These are phyloP conservation scores for Liopterus haemorrhoidalis DNA, from an alignment of 2,888 invertebrate genomes.

Conservation along the genomic window DNA sequence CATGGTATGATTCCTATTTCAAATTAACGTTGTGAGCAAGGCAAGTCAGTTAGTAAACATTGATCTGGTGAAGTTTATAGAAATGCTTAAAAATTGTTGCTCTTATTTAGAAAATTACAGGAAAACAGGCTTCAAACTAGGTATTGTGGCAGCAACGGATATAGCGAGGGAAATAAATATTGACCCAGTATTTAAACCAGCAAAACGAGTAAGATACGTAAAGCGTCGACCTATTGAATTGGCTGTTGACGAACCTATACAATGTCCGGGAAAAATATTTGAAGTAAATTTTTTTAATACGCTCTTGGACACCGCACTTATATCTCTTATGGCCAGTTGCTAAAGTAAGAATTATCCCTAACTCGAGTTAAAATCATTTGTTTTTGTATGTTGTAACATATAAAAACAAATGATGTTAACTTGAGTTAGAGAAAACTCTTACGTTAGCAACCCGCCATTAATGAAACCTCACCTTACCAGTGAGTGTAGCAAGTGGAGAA, in stretches of 20 bases:
- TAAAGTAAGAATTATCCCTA: not conserved
- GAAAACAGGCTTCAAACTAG: no score
- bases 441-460: no score
- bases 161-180: not conserved
- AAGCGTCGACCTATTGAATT: not conserved
- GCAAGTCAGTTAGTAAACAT: not conserved
- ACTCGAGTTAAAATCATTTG: constrained; percentile 12
- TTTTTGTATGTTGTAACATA: no score
- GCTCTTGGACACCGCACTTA: no score
- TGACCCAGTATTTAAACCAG: not conserved
- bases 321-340: no score
- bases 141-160: not conserved
- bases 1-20: not conserved
- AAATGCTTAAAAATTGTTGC: not conserved
- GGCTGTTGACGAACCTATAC: not conserved
- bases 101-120: not conserved
- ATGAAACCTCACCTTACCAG: constrained; percentile 23
- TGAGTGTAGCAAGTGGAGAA: constrained; percentile 26
- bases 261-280: not conserved
- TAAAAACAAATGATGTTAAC: no score
- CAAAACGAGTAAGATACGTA: not conserved
- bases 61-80: not conserved
- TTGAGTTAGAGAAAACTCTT: no score
- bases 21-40: not conserved
- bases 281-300: not conserved